Evolutionary conservation across 2,888 invertebrate genomes (phyloP).

Genomic region (Tenthredo amoena): DNA sequence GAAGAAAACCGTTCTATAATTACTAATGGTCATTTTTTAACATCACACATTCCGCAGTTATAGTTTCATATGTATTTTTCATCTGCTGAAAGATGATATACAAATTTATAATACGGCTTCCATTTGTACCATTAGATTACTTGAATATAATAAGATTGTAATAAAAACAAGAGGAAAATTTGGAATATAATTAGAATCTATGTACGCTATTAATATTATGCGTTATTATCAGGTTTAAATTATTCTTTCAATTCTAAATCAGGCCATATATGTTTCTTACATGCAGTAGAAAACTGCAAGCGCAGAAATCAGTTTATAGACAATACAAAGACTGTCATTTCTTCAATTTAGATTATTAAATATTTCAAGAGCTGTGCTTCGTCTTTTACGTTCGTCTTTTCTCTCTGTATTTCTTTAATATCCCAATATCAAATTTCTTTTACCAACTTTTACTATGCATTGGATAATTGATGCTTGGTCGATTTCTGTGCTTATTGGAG

Average conservation of each 20-base stretch:
- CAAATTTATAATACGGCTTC: neutral
- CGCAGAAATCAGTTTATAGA: neutral
- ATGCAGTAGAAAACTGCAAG: neutral
- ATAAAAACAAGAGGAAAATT: neutral
- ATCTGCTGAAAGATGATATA: conserved; percentile 5
- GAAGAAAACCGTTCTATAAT: neutral
- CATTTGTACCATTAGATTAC: neutral
- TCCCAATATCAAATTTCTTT: neutral
- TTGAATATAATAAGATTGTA: neutral
- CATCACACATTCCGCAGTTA: conserved; percentile 5
- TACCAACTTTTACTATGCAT: neutral
- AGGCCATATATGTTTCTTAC: neutral
- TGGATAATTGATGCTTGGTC: too few species aligned
- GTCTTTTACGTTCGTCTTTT: neutral
- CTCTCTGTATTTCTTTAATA: neutral
- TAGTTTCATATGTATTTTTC: neutral
- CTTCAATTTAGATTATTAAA: neutral
- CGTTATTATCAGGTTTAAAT: neutral
- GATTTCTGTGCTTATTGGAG: too few species aligned
- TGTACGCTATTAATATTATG: conserved; percentile 6
- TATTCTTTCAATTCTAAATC: neutral
- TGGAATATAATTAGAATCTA: neutral
- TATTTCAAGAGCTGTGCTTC: neutral
- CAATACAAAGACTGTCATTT: neutral
- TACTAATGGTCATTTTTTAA: neutral